These are phyloP conservation scores for Aleiodes alternator DNA, from an alignment of 2,888 invertebrate genomes.

Conservation along the genomic window DNA sequence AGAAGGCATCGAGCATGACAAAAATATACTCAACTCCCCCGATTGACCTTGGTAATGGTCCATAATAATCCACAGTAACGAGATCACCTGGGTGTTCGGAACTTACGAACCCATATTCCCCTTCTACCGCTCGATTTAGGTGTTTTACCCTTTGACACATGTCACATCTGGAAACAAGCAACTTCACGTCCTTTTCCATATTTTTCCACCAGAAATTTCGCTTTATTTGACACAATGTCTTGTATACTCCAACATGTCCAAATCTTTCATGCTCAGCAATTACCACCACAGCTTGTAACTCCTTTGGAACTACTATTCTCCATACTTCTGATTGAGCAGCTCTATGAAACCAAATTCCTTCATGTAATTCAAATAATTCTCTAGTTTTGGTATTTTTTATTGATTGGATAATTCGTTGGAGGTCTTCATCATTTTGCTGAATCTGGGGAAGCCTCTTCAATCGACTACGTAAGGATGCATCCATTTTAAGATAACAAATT, in stretches of 20 bases:
- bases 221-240: neutral
- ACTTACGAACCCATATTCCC: slow-evolving; percentile 5
- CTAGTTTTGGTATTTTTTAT: neutral
- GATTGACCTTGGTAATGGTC: slow-evolving; percentile 25
- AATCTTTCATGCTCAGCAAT: neutral
- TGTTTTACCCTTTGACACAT: slow-evolving; percentile 32
- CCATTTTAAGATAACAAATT: neutral
- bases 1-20: slow-evolving; percentile 38
- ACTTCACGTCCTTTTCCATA: slow-evolving; percentile 11
- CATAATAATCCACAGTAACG: slow-evolving; percentile 38
- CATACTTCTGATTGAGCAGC: neutral
- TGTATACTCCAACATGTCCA: neutral
- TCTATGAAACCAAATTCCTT: neutral
- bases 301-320: neutral
- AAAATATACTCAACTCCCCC: slow-evolving; percentile 34
- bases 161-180: slow-evolving; percentile 13
- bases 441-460: neutral
- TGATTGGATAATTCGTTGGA: neutral
- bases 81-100: slow-evolving; percentile 25
- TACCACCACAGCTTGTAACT: neutral
- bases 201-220: slow-evolving; percentile 18
- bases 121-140: slow-evolving; percentile 7
- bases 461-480: neutral
- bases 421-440: neutral
- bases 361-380: neutral